Evolutionary conservation across 2,113 vertebrate species (phyloP), one percentile per base, ranked within the genome.

Genomic region (Erpornis zantholeuca): DNA sequence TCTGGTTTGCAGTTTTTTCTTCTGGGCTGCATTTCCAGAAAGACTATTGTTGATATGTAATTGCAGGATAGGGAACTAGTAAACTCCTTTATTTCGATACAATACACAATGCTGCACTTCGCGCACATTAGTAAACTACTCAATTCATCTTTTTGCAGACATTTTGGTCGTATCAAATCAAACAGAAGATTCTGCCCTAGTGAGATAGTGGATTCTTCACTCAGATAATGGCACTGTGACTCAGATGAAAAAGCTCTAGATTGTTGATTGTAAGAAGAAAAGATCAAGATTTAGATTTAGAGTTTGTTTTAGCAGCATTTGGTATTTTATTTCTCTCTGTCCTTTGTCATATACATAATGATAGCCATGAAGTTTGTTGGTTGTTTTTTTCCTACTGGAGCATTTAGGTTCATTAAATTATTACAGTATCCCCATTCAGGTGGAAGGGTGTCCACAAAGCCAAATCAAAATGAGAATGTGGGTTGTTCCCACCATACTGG

Each of bases 41-140:
- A 65, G 21, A 18, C 18, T 69, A 6, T 15, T 53, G 23, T 33
- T 53, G 64, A 69, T 10, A 15, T 44, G 27, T 57, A 53, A 15
- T 68, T 53, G 36, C 36, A 66, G 66, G 24, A 29, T 44, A 42
- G 24, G 18, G 33, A 53, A 53, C 19, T 24, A n/a, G 31, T 29
- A 23, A 61, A 20, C 9, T n/a, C 19, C 44, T 82, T 35, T 91
- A 44, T 93, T 92, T 88, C 4, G 15, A 36, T 89, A 81, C 35
- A 63, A 69, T 76, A 64, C 80, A 45, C 87, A 99, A 98, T 98
- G 73, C 97, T 98, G 53, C 98, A 96, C 16, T 98, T 99, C 73
- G 98, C 98, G 19, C 24, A 98, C 15, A 98, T 98, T 96, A 98
- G 98, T 84, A 98, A 99, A 84, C 98, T 68, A 27, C 98, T 56